These are phyloP conservation scores for Acheta domesticus DNA, from an alignment of 2,888 invertebrate genomes.

Conservation along the genomic window DNA sequence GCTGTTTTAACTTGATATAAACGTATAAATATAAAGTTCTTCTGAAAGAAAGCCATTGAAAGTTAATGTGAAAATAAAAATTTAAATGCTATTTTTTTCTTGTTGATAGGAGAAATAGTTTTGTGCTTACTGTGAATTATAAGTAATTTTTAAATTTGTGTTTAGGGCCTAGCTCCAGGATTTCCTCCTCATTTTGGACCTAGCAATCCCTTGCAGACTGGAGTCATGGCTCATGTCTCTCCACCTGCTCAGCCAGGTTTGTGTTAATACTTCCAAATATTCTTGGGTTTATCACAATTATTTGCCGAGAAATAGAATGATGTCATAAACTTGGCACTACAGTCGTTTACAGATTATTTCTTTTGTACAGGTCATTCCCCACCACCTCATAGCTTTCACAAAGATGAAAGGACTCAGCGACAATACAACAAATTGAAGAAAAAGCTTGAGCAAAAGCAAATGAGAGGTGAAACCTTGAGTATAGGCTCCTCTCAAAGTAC, in stretches of 20 bases:
- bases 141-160: constrained; percentile 37
- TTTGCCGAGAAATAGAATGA: neutral
- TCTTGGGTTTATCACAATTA: neutral
- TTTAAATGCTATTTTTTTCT: too few species aligned
- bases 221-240: constrained; percentile 50
- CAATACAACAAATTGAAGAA: constrained; percentile 73
- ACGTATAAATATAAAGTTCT: too few species aligned
- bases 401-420: constrained; percentile 74
- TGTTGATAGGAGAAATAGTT: too few species aligned
- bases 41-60: too few species aligned
- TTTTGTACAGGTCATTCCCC: constrained; percentile 59
- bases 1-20: too few species aligned
- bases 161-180: constrained; percentile 55
- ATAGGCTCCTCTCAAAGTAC: constrained; percentile 48
- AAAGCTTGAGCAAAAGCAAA: constrained; percentile 67
- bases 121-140: too few species aligned
- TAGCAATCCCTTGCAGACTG: constrained; percentile 44
- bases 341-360: neutral
- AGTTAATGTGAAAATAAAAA: too few species aligned
- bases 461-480: constrained; percentile 35
- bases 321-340: neutral
- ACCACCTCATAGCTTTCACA: constrained; percentile 60
- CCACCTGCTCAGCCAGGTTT: constrained; percentile 50
- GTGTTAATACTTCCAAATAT: neutral
- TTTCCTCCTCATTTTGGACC: constrained; percentile 46